Percentiles rank a stretch among this genome's conserved stretches.
Evolutionary conservation across 1,140 invertebrate genomes (phyloP).

Genomic region (Atta colombica): DNA sequence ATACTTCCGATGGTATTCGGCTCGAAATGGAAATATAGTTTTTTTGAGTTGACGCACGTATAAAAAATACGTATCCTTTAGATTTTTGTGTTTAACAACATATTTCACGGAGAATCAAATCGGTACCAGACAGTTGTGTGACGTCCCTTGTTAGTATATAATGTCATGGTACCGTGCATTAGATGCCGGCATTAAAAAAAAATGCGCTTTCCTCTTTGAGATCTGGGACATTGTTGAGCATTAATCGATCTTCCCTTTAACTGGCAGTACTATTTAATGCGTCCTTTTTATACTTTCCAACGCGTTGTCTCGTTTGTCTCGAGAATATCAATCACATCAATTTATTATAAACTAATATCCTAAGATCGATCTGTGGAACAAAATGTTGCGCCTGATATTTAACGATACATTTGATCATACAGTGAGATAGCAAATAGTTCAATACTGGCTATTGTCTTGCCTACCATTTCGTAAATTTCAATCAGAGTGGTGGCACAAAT

Average conservation of each 20-base stretch:
- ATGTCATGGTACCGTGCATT: slow-evolving; percentile 52
- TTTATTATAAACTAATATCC: slow-evolving; percentile 67
- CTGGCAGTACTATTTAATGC: slow-evolving; percentile 85
- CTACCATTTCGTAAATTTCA: slow-evolving; percentile 72
- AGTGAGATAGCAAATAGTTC: slow-evolving; percentile 72
- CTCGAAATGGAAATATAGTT: too few relatives aligned
- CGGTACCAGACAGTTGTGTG: too few relatives aligned
- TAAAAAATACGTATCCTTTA: too few relatives aligned
- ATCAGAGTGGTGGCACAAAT: slow-evolving; percentile 7
- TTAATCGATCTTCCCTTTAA: slow-evolving; percentile 79
- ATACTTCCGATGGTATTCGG: too few relatives aligned
- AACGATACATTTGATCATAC: slow-evolving; percentile 62
- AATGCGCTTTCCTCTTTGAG: slow-evolving; percentile 67
- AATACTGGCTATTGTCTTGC: slow-evolving; percentile 78
- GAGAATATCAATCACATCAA: slow-evolving; percentile 65
- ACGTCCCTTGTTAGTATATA: slow-evolving; percentile 34
- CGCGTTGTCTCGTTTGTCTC: slow-evolving; percentile 68
- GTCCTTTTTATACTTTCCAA: slow-evolving; percentile 75
- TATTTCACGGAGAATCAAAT: too few relatives aligned
- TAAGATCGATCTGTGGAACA: slow-evolving; percentile 62
- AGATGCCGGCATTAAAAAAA: slow-evolving; percentile 61
- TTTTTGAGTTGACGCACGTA: too few relatives aligned
- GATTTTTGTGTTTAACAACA: too few relatives aligned
- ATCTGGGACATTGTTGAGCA: slow-evolving; percentile 80
- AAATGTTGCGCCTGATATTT: slow-evolving; percentile 65